phyloP scores from a whole-genome alignment of 2,113 vertebrate species.

The Mastomys coucha region DNA sequence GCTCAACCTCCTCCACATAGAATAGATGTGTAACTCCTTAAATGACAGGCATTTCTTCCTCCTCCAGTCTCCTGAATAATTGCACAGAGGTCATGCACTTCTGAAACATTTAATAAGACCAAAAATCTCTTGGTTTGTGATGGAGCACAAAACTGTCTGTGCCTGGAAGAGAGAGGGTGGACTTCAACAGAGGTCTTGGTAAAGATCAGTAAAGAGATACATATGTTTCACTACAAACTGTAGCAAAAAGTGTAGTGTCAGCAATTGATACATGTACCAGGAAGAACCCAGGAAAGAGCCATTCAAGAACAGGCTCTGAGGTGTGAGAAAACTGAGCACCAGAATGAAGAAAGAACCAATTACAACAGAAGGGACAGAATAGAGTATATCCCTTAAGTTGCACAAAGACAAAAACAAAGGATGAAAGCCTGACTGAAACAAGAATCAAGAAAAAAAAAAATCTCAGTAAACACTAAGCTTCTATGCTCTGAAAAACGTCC shows the following conservation, averaged over 20 bases:
- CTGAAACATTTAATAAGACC: not conserved
- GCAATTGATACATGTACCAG: not conserved
- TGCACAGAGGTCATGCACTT: not conserved
- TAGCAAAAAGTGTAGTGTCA: not conserved
- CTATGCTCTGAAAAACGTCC: not conserved
- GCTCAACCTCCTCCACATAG: accelerated
- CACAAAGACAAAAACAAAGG: not conserved
- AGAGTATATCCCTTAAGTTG: not conserved
- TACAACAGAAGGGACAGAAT: not conserved
- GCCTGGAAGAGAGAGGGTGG: not conserved
- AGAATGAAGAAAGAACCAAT: not conserved
- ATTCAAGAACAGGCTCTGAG: not conserved
- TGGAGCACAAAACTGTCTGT: not conserved
- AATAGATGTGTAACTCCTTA: not conserved
- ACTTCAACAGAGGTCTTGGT: not conserved
- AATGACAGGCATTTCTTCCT: not conserved
- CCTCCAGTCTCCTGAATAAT: not conserved
- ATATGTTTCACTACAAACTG: not conserved
- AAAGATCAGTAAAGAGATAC: not conserved
- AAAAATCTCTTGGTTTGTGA: not conserved
- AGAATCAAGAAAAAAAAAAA: not conserved
- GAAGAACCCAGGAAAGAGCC: not conserved
- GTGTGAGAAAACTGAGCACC: not conserved
- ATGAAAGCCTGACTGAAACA: not conserved
- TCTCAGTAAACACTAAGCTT: not conserved